Evolutionary conservation across 1,140 invertebrate species (phyloP), one percentile per base, ranked within the genome.

Genomic region (Drosophila pseudoananassae): DNA sequence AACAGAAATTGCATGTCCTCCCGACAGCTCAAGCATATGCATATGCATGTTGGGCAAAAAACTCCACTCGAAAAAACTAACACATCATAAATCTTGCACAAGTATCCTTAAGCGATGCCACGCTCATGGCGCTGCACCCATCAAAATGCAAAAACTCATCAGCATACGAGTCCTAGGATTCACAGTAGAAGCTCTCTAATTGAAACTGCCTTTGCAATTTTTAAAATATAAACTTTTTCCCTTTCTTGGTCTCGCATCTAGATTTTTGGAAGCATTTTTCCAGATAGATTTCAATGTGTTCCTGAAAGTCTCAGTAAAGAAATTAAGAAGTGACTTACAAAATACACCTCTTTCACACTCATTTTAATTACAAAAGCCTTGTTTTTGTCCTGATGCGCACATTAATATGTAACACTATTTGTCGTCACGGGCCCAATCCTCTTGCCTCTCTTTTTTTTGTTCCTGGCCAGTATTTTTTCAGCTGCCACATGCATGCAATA

Each of bases 41-140:
- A 82, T 78, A 78, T 81, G 82, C 60, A 85, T 87, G 66, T 81
- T 63, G 65, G 45, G 58, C 45, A 54, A 61, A 50, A 49, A 82
- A 84, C 81, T 85, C 65, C 78, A 85, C 74, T 87, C 61, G 60
- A 60, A 76, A 69, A 82, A 87, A 81, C 76, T 88, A 87, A 88
- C 83, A 82, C 83, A 58, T 87, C 78, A 82, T 83, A 88, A 87
- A 88, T 87, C 83, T 88, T 83, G 83, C 66, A 83, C 55, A 88
- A 88, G 83, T 76, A 88, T 88, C 83, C 83, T 88, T 68, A 74
- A 79, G 83, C 83, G 72, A 79, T 79, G 33, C 50, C 29, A 36
- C 65, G 54, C 31, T 64, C 68, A 56, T 47, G 49, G 68, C 53
- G 63, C 55, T 33, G 31, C 27, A 38, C 17, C 27, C 23, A 17